phyloP scores from a whole-genome alignment of 2,888 invertebrate species.

The Yponomeuta evonymella region DNA sequence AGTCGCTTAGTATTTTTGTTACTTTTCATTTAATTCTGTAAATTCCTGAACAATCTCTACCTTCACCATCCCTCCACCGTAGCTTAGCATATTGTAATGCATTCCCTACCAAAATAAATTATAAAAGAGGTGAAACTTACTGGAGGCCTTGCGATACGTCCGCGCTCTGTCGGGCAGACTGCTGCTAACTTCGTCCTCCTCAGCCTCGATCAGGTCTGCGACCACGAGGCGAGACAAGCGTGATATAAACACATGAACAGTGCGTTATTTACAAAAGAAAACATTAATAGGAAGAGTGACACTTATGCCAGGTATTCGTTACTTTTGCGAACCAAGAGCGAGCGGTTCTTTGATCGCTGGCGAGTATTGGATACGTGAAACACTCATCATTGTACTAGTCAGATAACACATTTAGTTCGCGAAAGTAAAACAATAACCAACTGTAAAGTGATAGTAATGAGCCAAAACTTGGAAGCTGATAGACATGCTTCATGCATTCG shows the following conservation, averaged over 20 bases:
- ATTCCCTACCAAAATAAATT: no score
- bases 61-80: constrained; percentile 27
- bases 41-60: constrained; percentile 26
- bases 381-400: background rate
- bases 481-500: constrained; percentile 11
- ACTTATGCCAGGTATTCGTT: background rate
- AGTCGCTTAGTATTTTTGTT: background rate
- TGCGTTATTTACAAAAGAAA: constrained; percentile 23
- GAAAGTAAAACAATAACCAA: background rate
- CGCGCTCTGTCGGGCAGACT: constrained; percentile 63
- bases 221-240: constrained; percentile 40
- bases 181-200: constrained; percentile 72
- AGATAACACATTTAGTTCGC: background rate
- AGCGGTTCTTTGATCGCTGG: background rate
- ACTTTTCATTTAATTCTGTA: background rate
- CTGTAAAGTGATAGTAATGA: background rate
- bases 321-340: background rate
- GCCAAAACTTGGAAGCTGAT: constrained; percentile 8
- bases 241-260: constrained; percentile 37
- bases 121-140: constrained; percentile 54
- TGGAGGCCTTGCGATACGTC: constrained; percentile 73
- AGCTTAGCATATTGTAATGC: background rate
- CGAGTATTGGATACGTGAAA: no score
- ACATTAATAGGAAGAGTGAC: background rate
- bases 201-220: constrained; percentile 75